Percentiles rank a stretch among this genome's conserved stretches.
Conservation (phyloP, 1,140 invertebrate genomes). For the Pinna nobilis region DNA sequence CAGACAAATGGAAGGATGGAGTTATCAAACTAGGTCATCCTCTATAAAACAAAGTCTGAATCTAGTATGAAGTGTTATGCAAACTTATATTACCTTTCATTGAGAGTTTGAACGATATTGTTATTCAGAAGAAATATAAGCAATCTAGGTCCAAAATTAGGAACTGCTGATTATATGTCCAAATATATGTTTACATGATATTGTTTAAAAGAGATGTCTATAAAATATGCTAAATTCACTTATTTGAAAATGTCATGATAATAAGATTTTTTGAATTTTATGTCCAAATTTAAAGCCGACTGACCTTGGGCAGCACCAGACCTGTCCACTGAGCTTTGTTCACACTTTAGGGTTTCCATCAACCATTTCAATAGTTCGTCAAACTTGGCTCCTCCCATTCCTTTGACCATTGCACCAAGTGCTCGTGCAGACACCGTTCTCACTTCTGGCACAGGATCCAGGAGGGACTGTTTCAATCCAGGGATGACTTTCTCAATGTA, state of each 20-base stretch:
- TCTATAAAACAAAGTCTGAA: no score
- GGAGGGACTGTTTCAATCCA: constrained; percentile 94
- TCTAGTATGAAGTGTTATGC: no score
- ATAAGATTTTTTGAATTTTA: no score
- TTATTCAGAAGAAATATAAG: no score
- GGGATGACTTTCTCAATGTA: constrained; percentile 98
- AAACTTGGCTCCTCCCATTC: constrained; percentile 97
- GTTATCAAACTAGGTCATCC: no score
- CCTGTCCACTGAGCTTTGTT: constrained; percentile 94
- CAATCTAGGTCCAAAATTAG: no score
- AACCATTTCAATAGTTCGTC: constrained; percentile 93
- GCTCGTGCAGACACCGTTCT: constrained; percentile 94
- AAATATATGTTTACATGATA: no score
- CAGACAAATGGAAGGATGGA: no score
- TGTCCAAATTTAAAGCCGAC: neutral
- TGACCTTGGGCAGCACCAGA: constrained; percentile 99
- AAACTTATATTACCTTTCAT: no score
- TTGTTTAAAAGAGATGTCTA: neutral
- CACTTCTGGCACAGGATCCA: constrained; percentile 98
- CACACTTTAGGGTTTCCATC: constrained; percentile 98
- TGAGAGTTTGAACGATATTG: no score
- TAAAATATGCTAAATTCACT: neutral
- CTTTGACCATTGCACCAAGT: constrained; percentile 96
- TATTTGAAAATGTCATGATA: no score
- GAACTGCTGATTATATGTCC: no score